Base-by-base conservation (phyloP, 1,140 invertebrate genomes). In the Charaxes varanes region DNA sequence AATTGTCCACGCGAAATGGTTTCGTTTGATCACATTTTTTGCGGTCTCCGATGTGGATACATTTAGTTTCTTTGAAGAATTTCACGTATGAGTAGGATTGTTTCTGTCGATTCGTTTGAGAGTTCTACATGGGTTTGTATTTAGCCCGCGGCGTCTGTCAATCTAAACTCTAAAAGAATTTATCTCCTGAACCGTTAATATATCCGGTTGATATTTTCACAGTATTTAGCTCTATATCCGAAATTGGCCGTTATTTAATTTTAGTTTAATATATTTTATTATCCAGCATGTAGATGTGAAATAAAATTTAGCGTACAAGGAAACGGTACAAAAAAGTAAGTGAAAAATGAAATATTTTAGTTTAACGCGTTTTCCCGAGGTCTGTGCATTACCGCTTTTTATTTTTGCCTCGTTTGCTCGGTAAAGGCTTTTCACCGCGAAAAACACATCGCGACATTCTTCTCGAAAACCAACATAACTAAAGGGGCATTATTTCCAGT, bases 341-440 rank as follows among this genome's bases (percentile, higher is more conserved):
- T 15, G 22, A 6, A 21, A 16, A 36, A 26, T 12, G 15, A 6
- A 18, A 27, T 37, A 27, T 37, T 35, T 23, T 18, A 11, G 18
- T 2, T 6, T 3, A n/a, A 26, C 13, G 27, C 15, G 14, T 37
- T 30, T 16, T 18, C 11, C 4, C 10, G 21, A 30, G 27, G 17
- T 12, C 14, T 16, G 34, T 37, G 16, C 34, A 37, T 37, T 37
- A 27, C 16, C 5, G 34, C 15, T 37, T 35, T 37, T 38, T 38
- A 18, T 28, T 38, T 18, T 27, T 15, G 5, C 24, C 16, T 28
- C 35, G 35, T 38, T 38, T 38, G 8, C 34, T 14, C 8, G 12
- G 12, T 24, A 27, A 37, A 23, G 11, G 26, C 28, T 28, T 24
- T 28, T 28, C 27, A 38, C 16, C 23, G 16, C 35, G 21, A 26